A percentile compares a stretch with the other conserved stretches of the same genome.
Evolutionary conservation across 2,113 vertebrate species (phyloP).

Genomic region (Sterrhoptilus dennistouni): DNA sequence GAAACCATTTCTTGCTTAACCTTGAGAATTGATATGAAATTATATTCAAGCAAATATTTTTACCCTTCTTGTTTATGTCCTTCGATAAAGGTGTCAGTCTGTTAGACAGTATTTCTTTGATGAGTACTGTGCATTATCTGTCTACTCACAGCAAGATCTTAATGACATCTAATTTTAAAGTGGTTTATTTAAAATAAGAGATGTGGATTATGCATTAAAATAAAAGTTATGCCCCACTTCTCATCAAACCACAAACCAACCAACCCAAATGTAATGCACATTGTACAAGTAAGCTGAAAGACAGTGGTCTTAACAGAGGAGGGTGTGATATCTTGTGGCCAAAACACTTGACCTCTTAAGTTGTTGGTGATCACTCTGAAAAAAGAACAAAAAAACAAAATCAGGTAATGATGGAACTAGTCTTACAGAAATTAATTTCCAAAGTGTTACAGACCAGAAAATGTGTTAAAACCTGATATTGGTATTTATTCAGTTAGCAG

Average conservation of each 20-base stretch:
- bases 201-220: background rate
- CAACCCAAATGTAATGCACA: background rate
- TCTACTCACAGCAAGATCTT: background rate
- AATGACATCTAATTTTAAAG: background rate
- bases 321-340: background rate
- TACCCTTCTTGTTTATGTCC: background rate
- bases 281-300: background rate
- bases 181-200: background rate
- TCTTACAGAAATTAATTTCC: background rate
- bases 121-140: background rate
- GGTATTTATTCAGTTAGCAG: background rate
- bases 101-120: background rate
- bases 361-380: background rate
- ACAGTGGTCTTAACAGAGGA: background rate
- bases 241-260: background rate
- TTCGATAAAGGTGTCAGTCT: background rate
- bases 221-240: background rate
- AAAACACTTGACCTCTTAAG: background rate
- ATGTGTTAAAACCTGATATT: background rate
- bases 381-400: background rate
- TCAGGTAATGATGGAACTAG: fast-evolving
- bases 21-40: background rate
- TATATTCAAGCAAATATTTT: background rate
- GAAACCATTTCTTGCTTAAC: background rate
- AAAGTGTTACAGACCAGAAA: background rate